A percentile compares a stretch with the other conserved stretches of the same genome.
phyloP scores from a whole-genome alignment of 2,888 invertebrate species.

The Trilocha varians region DNA sequence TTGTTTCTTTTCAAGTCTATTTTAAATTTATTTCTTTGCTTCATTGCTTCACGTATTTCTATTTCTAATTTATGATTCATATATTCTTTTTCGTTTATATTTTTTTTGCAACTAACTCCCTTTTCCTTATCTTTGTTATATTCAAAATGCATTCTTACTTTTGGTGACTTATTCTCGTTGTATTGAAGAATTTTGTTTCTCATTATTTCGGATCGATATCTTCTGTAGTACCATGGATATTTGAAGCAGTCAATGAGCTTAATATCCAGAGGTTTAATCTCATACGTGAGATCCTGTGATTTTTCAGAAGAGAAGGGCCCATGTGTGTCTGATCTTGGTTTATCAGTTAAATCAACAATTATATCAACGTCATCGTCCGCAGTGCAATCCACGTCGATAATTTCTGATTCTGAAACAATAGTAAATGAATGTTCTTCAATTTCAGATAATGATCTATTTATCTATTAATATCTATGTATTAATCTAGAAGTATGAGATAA shows the following conservation, averaged over 20 bases:
- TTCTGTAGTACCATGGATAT: constrained; percentile 18
- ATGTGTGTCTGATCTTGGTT: neutral
- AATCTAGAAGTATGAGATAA: too few species aligned
- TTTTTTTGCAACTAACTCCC: constrained; percentile 1
- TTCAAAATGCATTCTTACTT: neutral
- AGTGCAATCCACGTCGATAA: neutral
- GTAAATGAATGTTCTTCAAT: neutral
- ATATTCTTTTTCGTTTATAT: neutral
- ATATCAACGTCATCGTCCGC: constrained; percentile 10
- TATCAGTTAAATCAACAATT: constrained; percentile 7
- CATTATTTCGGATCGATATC: neutral
- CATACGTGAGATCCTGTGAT: neutral
- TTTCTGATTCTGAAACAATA: neutral
- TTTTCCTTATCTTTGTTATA: constrained; percentile 2
- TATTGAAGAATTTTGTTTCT: neutral
- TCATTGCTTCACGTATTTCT: constrained; percentile 15
- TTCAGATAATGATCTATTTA: neutral
- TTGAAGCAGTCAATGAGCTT: constrained; percentile 20
- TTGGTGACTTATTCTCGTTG: neutral
- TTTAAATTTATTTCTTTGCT: constrained; percentile 11
- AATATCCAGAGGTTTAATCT: constrained; percentile 2
- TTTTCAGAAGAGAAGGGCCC: neutral
- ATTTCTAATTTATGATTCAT: constrained; percentile 10
- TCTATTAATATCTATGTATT: too few species aligned
- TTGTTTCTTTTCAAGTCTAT: constrained; percentile 32